Percentiles rank a stretch among this genome's conserved stretches.
Evolutionary conservation across 2,113 vertebrate species (phyloP).

Genomic region (Oplegnathus fasciatus): DNA sequence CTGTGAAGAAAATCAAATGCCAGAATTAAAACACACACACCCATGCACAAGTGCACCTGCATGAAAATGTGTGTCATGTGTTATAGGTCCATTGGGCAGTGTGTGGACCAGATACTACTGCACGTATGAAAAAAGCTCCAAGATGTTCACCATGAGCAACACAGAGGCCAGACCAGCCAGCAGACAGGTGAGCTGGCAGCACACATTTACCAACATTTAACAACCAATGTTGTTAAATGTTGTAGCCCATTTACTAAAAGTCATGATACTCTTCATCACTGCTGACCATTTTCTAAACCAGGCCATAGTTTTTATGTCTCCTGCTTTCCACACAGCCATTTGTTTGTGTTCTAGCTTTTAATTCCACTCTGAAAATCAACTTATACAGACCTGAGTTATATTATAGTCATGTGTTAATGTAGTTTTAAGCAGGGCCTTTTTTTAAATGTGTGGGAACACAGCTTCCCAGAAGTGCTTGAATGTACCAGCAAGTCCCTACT

Average conservation of each 20-base stretch:
- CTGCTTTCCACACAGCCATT: too few species aligned
- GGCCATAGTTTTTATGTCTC: too few species aligned
- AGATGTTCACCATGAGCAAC: conserved; percentile 95
- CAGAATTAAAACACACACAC: not conserved
- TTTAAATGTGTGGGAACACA: too few species aligned
- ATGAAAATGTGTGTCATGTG: not conserved
- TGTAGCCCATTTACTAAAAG: not conserved
- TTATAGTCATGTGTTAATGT: not conserved
- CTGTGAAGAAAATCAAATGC: not conserved
- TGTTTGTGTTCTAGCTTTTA: not conserved
- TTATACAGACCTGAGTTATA: not conserved
- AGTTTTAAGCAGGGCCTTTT: not conserved
- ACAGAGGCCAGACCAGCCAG: conserved; percentile 92
- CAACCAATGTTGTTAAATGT: not conserved
- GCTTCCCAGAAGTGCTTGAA: too few species aligned
- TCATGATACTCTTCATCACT: not conserved
- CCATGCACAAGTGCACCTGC: not conserved
- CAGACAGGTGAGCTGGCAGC: conserved; percentile 88
- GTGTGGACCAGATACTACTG: conserved; percentile 98
- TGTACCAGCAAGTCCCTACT: too few species aligned
- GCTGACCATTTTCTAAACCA: not conserved
- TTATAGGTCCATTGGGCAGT: conserved; percentile 93
- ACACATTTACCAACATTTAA: not conserved
- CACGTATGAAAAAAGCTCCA: conserved; percentile 94
- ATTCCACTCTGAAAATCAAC: not conserved